phyloP scores from a whole-genome alignment of 2,888 invertebrate species.

The Poecilus cupreus region DNA sequence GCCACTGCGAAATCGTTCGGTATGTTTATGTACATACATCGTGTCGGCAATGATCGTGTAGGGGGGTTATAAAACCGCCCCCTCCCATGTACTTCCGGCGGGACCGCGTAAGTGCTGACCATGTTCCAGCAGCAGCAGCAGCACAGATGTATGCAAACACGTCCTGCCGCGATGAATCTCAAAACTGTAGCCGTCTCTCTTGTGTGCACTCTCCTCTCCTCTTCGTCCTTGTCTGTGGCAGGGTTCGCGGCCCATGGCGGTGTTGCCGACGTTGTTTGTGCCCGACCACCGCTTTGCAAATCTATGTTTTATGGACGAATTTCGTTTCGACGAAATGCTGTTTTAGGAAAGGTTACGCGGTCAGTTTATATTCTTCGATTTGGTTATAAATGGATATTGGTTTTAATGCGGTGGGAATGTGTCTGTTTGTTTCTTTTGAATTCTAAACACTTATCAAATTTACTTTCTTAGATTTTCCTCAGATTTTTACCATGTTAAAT shows the following conservation, averaged over 20 bases:
- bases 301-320: constrained; percentile 40
- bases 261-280: constrained; percentile 11
- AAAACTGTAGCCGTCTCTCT: constrained; percentile 8
- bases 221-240: background rate
- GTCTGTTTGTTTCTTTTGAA: constrained; percentile 1
- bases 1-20: constrained; percentile 20
- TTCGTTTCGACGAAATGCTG: constrained; percentile 37
- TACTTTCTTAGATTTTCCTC: background rate
- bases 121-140: constrained; percentile 15
- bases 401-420: constrained; percentile 25
- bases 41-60: constrained; percentile 27
- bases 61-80: constrained; percentile 18
- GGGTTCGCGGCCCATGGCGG: background rate
- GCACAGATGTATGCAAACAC: constrained; percentile 39
- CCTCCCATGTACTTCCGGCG: background rate
- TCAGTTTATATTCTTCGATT: constrained; percentile 36
- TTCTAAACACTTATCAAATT: constrained; percentile 1
- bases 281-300: constrained; percentile 16
- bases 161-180: constrained; percentile 30
- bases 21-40: constrained; percentile 32
- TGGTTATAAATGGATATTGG: constrained; percentile 42
- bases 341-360: constrained; percentile 38
- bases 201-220: background rate
- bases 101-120: constrained; percentile 28
- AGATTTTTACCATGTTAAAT: too few relatives aligned